Conservation (phyloP, 1,140 invertebrate genomes). For the Andricus grossulariae region DNA sequence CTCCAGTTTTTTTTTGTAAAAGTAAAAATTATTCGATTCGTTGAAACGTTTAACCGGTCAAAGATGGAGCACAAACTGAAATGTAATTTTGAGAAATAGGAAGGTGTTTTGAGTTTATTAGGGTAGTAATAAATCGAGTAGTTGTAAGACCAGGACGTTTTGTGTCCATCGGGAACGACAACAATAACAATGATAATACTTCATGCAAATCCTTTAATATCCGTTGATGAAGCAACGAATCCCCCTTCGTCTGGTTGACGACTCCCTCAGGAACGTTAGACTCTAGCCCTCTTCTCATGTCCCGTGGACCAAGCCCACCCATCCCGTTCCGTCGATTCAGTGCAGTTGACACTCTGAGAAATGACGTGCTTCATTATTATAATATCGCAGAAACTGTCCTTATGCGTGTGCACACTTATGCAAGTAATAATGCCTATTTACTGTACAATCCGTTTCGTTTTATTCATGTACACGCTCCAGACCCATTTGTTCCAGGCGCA, state of each 20-base stretch:
- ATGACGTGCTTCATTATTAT: conserved; percentile 72
- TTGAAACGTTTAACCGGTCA: no score
- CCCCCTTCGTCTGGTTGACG: conserved; percentile 57
- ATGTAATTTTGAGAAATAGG: not conserved
- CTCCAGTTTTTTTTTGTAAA: no score
- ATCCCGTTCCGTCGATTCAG: conserved; percentile 66
- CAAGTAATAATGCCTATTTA: conserved; percentile 47
- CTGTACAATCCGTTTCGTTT: conserved; percentile 58
- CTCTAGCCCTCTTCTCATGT: conserved; percentile 27
- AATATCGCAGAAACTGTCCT: conserved; percentile 56
- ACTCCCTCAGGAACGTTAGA: conserved; percentile 68
- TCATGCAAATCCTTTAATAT: conserved; percentile 76
- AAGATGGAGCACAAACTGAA: no score
- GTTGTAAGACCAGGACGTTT: not conserved
- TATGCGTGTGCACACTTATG: conserved; percentile 37
- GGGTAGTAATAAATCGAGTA: not conserved
- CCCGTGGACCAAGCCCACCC: conserved; percentile 62
- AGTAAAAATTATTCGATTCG: no score
- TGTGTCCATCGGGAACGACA: conserved; percentile 56
- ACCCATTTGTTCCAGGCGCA: conserved; percentile 63
- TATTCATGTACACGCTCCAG: conserved; percentile 65
- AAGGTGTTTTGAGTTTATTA: not conserved
- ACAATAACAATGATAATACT: conserved; percentile 72
- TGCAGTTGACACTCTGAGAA: conserved; percentile 76
- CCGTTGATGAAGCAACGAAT: conserved; percentile 71